Base-by-base conservation (phyloP, 2,797 vertebrate genomes). In the Chloroceryle inda region DNA sequence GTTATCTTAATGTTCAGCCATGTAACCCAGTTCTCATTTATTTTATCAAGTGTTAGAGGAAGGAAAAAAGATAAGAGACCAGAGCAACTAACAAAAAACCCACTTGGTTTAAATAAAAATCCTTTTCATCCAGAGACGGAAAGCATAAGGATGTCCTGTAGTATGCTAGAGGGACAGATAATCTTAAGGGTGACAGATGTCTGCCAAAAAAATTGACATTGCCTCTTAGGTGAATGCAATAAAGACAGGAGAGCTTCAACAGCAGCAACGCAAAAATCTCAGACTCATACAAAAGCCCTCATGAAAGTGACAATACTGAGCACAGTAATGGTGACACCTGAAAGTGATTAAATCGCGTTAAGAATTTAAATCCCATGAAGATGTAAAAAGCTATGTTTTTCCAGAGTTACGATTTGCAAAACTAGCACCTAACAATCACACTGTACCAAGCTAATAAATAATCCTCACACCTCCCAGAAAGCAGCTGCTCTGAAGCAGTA, bases 91-190 rank as follows among this genome's bases (percentile, higher is more conserved):
- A 71, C 40, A 69, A 87, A 77, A 90, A 69, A 24, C 55, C 3
- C n/a, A 49, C n/a, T 66, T 69, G 19, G 18, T 66, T 89, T 58
- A 82, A 91, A 82, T 45, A 23, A 79, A 91, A 94, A 78, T 8
- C n/a, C 23, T 38, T 79, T 47, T 55, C 67, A 73, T 13, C 3
- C 4, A 4, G 33, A 88, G 33, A 69, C 44, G 72, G 63, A 87
- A 83, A 91, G 20, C 38, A 52, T 0, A 35, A 22, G 6, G 20
- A 4, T 63, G 42, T 45, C 13, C 55, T 77, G 21, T 1, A 69
- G 38, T 9, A 27, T 6, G 8, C 0, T 44, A 52, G 26, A 78
- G 45, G 33, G 26, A 79, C 8, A 73, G n/a, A 74, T 87, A 69
- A 77, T 42, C n/a, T 20, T 63, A 40, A 11, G 5, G 10, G 12